These are phyloP conservation scores for Zootermopsis nevadensis DNA, from an alignment of 2,888 invertebrate genomes.

Conservation along the genomic window DNA sequence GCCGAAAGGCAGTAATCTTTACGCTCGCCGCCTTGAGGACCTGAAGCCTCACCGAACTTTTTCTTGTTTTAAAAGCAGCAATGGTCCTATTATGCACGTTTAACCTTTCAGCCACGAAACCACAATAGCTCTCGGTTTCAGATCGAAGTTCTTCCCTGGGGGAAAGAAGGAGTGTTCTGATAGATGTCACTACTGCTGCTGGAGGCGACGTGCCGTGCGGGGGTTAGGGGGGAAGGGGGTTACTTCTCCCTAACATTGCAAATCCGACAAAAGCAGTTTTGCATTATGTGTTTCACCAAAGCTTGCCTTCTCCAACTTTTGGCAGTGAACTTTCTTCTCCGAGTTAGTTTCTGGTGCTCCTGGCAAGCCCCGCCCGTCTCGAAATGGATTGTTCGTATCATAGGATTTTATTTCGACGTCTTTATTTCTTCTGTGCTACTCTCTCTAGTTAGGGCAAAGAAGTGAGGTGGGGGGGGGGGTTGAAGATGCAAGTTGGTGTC, in stretches of 20 bases:
- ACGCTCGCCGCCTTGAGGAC: too few relatives aligned
- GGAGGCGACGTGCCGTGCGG: neutral
- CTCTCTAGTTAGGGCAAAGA: neutral
- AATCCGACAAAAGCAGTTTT: conserved; percentile 27
- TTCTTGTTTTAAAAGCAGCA: neutral
- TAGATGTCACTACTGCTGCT: neutral
- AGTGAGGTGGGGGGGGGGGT: neutral
- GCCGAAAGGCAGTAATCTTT: too few relatives aligned
- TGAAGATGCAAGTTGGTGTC: neutral
- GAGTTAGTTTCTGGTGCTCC: neutral
- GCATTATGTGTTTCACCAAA: conserved; percentile 23
- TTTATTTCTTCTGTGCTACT: neutral
- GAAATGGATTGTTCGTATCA: conserved; percentile 12
- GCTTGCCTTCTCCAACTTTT: conserved; percentile 10
- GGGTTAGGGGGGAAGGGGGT: neutral
- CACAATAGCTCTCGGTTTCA: neutral
- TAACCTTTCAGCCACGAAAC: neutral
- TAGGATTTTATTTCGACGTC: conserved; percentile 21
- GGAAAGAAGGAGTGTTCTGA: neutral
- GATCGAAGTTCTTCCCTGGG: neutral
- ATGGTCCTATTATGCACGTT: neutral
- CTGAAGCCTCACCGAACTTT: too few relatives aligned
- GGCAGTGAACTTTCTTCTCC: conserved; percentile 13
- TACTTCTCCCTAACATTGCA: neutral
- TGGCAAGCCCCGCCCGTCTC: neutral